Conservation (phyloP, 2,113 vertebrate genomes). For the Ptilorrhoa leucosticta region DNA sequence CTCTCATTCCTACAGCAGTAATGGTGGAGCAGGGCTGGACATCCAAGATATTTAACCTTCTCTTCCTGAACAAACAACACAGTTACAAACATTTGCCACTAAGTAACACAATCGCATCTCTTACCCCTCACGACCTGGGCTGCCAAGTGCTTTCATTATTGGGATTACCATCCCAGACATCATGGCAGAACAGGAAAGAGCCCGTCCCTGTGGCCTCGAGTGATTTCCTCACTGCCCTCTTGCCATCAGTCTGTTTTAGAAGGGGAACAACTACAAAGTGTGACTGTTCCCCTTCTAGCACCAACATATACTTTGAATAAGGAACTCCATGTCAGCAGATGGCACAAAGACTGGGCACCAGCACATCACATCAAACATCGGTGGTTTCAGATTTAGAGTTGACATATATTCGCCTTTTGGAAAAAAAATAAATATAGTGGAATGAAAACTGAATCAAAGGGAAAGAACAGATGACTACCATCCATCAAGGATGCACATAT, state of each 20-base stretch:
- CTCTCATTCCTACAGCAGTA: not conserved
- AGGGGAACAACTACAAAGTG: not conserved
- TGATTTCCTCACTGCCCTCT: not conserved
- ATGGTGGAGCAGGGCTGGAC: not conserved
- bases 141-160: not conserved
- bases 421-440: constrained; percentile 82
- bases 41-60: not conserved
- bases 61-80: not conserved
- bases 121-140: not conserved
- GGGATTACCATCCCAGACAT: not conserved
- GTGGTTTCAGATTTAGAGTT: constrained; percentile 61
- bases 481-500: constrained; percentile 61
- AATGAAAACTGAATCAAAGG: constrained; percentile 73
- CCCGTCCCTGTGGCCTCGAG: not conserved
- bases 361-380: constrained; percentile 33
- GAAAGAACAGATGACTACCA: constrained; percentile 72
- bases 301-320: not conserved
- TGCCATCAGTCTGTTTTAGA: constrained; percentile 15
- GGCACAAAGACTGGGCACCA: constrained; percentile 51
- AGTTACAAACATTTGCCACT: not conserved
- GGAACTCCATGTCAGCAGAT: constrained; percentile 46
- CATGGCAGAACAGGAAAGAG: not conserved
- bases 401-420: constrained; percentile 65
- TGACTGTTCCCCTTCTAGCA: constrained; percentile 26
- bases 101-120: not conserved